Conservation (phyloP, 2,888 invertebrate species). For the Leistus spinibarbis region DNA sequence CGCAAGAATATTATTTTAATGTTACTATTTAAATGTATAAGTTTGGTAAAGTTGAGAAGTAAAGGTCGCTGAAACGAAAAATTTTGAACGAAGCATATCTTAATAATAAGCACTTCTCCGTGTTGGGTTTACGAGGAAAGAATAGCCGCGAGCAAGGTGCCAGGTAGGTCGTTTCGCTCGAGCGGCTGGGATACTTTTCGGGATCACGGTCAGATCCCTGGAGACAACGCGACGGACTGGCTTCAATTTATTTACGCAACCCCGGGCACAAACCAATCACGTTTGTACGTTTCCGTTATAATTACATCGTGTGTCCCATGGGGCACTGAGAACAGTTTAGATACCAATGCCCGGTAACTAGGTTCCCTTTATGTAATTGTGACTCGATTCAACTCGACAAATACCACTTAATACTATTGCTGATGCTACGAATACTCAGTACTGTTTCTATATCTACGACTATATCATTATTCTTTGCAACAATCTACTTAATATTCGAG, state of each 20-base stretch:
- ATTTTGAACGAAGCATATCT: not conserved
- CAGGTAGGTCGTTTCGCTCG: not conserved
- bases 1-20: no score
- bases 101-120: not conserved
- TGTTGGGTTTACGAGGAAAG: not conserved
- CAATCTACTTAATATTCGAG: not conserved
- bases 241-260: constrained; percentile 33
- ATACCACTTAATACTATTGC: constrained; percentile 12
- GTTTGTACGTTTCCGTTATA: constrained; percentile 37
- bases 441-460: not conserved
- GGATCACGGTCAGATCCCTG: constrained; percentile 9
- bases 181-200: not conserved
- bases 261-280: constrained; percentile 35
- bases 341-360: constrained; percentile 28
- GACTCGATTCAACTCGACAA: constrained; percentile 20
- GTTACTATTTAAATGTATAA: not conserved
- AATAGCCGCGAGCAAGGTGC: not conserved
- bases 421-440: not conserved
- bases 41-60: not conserved
- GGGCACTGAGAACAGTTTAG: constrained; percentile 32
- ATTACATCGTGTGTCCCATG: constrained; percentile 30
- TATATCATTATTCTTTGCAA: not conserved
- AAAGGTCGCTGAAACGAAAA: not conserved
- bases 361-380: constrained; percentile 30
- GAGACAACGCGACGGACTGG: constrained; percentile 24